Conservation (phyloP, 2,888 invertebrate species). For the Caradrina kadenii region DNA sequence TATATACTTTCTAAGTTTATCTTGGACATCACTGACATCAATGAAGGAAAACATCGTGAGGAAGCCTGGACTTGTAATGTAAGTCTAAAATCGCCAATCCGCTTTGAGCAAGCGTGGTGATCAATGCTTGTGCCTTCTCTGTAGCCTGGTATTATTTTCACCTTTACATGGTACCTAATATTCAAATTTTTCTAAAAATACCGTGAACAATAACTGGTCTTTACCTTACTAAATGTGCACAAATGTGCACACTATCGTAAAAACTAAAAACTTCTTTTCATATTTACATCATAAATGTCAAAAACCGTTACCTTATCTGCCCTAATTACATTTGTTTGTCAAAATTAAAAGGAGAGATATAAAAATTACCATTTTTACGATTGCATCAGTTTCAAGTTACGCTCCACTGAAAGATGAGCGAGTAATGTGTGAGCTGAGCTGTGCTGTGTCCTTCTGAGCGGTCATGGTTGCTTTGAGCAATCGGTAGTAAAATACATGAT, state of each 20-base stretch:
- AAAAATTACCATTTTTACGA: conserved; percentile 44
- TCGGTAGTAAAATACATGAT: not conserved
- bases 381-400: conserved; percentile 26
- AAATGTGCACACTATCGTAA: not conserved
- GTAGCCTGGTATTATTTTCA: too few species aligned
- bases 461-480: conserved; percentile 37
- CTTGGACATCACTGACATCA: too few species aligned
- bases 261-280: not conserved
- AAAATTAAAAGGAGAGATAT: conserved; percentile 48
- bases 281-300: conserved; percentile 1
- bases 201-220: too few species aligned
- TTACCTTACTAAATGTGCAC: not conserved
- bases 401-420: conserved; percentile 40
- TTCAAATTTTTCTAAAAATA: too few species aligned
- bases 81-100: too few species aligned
- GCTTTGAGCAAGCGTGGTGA: too few species aligned
- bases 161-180: too few species aligned
- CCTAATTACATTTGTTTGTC: conserved; percentile 51
- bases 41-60: too few species aligned
- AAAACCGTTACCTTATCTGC: conserved; percentile 19
- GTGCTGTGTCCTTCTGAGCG: conserved; percentile 30
- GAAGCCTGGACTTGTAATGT: too few species aligned
- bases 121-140: too few species aligned
- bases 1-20: too few species aligned
- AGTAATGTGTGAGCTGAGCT: conserved; percentile 12